A percentile compares a stretch with the other conserved stretches of the same genome.
Conservation (phyloP, 2,888 invertebrate genomes). For the Drosophila seclusa region DNA sequence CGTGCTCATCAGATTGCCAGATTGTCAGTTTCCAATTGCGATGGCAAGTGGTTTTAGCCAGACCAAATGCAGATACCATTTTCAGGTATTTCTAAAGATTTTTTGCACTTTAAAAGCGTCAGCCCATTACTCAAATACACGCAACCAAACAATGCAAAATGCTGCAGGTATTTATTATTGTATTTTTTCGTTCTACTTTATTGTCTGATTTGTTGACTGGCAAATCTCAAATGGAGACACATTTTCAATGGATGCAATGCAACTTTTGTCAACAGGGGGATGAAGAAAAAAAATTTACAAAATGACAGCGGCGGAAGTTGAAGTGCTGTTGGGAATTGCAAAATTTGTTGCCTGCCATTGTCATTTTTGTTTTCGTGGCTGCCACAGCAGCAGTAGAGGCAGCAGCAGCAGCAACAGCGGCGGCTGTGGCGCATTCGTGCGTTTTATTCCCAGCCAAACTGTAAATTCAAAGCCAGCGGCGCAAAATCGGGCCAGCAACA, state of each 20-base stretch:
- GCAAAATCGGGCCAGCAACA: constrained; percentile 67
- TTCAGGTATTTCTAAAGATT: constrained; percentile 29
- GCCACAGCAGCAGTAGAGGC: constrained; percentile 1
- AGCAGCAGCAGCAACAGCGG: constrained; percentile 10
- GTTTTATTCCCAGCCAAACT: constrained; percentile 78
- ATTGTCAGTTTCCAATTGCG: constrained; percentile 41
- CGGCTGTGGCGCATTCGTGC: constrained; percentile 67
- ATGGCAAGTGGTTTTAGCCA: constrained; percentile 33
- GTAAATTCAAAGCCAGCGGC: constrained; percentile 78
- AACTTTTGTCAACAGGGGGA: constrained; percentile 57
- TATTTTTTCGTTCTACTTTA: constrained; percentile 11
- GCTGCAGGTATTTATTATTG: constrained; percentile 48
- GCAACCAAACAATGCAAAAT: constrained; percentile 34
- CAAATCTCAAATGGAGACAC: constrained; percentile 80
- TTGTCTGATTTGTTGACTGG: constrained; percentile 33
- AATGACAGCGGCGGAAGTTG: constrained; percentile 72
- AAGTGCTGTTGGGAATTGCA: constrained; percentile 79
- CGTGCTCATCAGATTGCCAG: constrained; percentile 42
- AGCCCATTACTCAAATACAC: constrained; percentile 39
- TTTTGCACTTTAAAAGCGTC: constrained; percentile 52
- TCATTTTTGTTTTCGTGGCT: constrained; percentile 72
- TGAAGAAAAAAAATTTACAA: constrained; percentile 21
- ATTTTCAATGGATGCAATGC: constrained; percentile 65
- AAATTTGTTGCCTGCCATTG: constrained; percentile 80
- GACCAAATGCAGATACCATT: constrained; percentile 34